A percentile compares a stretch with the other conserved stretches of the same genome.
Conservation (phyloP, 2,888 invertebrate species). For the Craniophora ligustri region DNA sequence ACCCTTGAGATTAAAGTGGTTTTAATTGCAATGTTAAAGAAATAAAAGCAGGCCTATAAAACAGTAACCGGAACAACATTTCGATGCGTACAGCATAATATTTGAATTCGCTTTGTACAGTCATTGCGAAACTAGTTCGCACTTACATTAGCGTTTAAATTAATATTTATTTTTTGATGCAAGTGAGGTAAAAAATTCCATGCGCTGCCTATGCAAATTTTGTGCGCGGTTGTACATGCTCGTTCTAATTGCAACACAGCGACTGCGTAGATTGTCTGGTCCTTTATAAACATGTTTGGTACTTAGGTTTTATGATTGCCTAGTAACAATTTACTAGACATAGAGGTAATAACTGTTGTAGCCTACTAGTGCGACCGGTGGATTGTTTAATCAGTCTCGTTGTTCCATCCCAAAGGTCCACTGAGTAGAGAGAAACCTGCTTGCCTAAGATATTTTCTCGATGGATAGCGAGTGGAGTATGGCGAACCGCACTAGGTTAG, state of each 20-base stretch:
- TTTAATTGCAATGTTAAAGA: conserved; percentile 30
- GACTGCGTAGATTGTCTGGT: conserved; percentile 24
- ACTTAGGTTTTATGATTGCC: conserved; percentile 25
- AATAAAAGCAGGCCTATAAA: conserved; percentile 12
- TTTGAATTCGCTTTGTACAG: conserved; percentile 22
- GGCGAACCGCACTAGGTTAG: too few relatives aligned
- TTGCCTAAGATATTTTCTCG: too few relatives aligned
- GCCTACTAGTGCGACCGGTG: conserved; percentile 6
- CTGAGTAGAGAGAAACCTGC: too few relatives aligned
- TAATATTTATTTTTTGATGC: conserved; percentile 46
- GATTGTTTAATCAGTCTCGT: background rate
- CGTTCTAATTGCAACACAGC: conserved; percentile 32
- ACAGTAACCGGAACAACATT: conserved; percentile 28
- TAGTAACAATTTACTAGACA: conserved; percentile 22
- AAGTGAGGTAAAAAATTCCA: conserved; percentile 36
- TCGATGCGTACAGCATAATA: conserved; percentile 16
- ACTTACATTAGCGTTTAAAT: conserved; percentile 30
- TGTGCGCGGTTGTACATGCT: conserved; percentile 37
- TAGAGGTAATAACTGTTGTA: conserved; percentile 14
- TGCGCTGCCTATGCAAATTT: conserved; percentile 30
- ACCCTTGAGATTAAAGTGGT: conserved; percentile 27
- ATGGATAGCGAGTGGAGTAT: too few relatives aligned
- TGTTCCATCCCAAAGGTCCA: too few relatives aligned
- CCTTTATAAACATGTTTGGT: conserved; percentile 27
- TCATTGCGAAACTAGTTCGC: conserved; percentile 37